phyloP scores from a whole-genome alignment of 2,888 invertebrate genomes.

The Heliconius aoede region DNA sequence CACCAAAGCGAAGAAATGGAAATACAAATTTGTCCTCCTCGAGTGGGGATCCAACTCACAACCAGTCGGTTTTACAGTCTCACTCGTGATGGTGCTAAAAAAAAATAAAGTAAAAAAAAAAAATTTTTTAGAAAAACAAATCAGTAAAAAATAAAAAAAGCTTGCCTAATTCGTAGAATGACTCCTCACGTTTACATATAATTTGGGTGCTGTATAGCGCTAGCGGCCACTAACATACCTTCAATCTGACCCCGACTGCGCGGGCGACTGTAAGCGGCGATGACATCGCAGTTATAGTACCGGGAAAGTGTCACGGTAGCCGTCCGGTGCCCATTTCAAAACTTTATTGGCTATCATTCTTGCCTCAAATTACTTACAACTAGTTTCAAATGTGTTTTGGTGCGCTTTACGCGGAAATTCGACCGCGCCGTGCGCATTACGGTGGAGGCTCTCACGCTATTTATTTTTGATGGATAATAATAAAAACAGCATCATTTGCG shows the following conservation, averaged over 20 bases:
- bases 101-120: not conserved
- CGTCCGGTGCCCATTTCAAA: slow-evolving; percentile 70
- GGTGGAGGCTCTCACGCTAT: slow-evolving; percentile 71
- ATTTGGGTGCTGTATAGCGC: slow-evolving; percentile 41
- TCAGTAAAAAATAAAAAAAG: not conserved
- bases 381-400: slow-evolving; percentile 75
- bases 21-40: too few species aligned
- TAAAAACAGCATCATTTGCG: slow-evolving; percentile 66
- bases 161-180: slow-evolving; percentile 35
- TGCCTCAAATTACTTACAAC: slow-evolving; percentile 64
- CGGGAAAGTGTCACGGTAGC: slow-evolving; percentile 76
- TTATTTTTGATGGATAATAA: slow-evolving; percentile 62
- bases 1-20: too few species aligned
- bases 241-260: slow-evolving; percentile 64
- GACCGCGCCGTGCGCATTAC: slow-evolving; percentile 63
- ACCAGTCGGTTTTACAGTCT: too few species aligned
- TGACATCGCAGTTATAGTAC: slow-evolving; percentile 63
- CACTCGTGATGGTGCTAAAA: too few species aligned
- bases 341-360: slow-evolving; percentile 79
- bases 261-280: slow-evolving; percentile 58
- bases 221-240: slow-evolving; percentile 43
- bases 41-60: too few species aligned
- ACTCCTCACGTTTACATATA: slow-evolving; percentile 31
- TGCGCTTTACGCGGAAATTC: slow-evolving; percentile 71
- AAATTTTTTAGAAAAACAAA: not conserved